Evolutionary conservation across 2,797 vertebrate genomes (phyloP).

Genomic region (Neostethus bicornis): DNA sequence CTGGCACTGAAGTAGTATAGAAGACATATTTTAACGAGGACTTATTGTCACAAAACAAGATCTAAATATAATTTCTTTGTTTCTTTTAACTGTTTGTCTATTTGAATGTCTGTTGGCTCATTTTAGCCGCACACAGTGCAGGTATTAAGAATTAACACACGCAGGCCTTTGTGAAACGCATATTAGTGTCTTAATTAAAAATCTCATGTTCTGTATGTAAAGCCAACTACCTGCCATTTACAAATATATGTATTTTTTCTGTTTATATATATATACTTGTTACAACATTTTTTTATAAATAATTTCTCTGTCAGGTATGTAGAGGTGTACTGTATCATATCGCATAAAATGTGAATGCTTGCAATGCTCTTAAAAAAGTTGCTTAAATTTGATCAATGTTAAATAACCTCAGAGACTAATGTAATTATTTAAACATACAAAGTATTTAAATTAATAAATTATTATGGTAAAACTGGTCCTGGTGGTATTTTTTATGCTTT

Average conservation of each 20-base stretch:
- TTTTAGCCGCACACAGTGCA: constrained; percentile 33
- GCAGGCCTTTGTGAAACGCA: constrained; percentile 25
- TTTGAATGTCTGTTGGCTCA: constrained; percentile 44
- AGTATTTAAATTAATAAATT: constrained; percentile 60
- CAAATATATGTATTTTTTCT: constrained; percentile 17
- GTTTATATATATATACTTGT: constrained; percentile 31
- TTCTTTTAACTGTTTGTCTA: constrained; percentile 37
- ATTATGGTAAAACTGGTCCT: constrained; percentile 57
- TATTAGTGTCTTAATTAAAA: constrained; percentile 20
- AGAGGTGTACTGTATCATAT: constrained; percentile 30
- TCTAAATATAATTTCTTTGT: constrained; percentile 27
- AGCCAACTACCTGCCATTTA: constrained; percentile 9
- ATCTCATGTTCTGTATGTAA: constrained; percentile 1
- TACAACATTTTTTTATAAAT: constrained; percentile 44
- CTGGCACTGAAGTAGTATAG: constrained; percentile 32
- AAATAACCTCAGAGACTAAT: constrained; percentile 25
- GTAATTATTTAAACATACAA: constrained; percentile 61
- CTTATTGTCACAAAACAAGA: constrained; percentile 40
- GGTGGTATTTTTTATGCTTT: too few species aligned
- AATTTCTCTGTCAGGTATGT: constrained; percentile 33
- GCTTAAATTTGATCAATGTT: constrained; percentile 23
- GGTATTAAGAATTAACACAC: constrained; percentile 39
- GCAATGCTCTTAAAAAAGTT: constrained; percentile 58
- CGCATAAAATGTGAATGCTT: constrained; percentile 41
- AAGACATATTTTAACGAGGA: neutral